Conservation (phyloP, 30 jellyfish, hydroid and myxozoan genomes). For the Turritopsis dohrnii region DNA sequence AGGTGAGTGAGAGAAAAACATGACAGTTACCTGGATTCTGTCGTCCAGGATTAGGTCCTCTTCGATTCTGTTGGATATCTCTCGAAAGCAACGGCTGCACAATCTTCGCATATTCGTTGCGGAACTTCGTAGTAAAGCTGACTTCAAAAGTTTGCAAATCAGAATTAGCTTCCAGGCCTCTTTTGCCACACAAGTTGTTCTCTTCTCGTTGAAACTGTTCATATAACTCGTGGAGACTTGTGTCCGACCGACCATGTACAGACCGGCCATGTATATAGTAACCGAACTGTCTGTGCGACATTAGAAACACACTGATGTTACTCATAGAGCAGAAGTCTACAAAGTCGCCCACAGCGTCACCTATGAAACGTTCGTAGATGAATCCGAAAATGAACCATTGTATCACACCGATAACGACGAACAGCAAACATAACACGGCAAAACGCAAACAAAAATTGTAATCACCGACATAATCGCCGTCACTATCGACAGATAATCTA, state of each 20-base stretch:
- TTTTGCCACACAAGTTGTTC: conserved; percentile 68
- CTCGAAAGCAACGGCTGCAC: conserved; percentile 39
- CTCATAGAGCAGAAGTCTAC: conserved; percentile 94
- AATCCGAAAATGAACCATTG: conserved; percentile 80
- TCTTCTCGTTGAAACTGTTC: conserved; percentile 93
- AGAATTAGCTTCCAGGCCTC: conserved; percentile 89
- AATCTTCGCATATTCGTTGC: conserved; percentile 48
- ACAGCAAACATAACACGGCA: conserved; percentile 68
- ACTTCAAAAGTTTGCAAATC: conserved; percentile 86
- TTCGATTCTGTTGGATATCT: conserved; percentile 15
- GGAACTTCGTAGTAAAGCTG: conserved; percentile 52
- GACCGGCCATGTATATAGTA: conserved; percentile 93
- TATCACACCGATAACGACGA: conserved; percentile 54
- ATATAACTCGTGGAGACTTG: conserved; percentile 68
- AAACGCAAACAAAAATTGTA: conserved; percentile 65
- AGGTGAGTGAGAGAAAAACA: no score
- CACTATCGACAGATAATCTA: conserved; percentile 53
- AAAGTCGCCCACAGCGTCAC: conserved; percentile 89
- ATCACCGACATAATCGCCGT: conserved; percentile 76
- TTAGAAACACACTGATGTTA: conserved; percentile 65
- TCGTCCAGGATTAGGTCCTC: conserved; percentile 8
- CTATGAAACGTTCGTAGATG: conserved; percentile 71
- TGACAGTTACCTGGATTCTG: conserved; percentile 39
- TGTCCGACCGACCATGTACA: conserved; percentile 89
- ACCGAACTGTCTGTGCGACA: conserved; percentile 69